Evolutionary conservation across 2,113 vertebrate species (phyloP), one percentile per base, ranked within the genome.

Genomic region (Antechinus flavipes): DNA sequence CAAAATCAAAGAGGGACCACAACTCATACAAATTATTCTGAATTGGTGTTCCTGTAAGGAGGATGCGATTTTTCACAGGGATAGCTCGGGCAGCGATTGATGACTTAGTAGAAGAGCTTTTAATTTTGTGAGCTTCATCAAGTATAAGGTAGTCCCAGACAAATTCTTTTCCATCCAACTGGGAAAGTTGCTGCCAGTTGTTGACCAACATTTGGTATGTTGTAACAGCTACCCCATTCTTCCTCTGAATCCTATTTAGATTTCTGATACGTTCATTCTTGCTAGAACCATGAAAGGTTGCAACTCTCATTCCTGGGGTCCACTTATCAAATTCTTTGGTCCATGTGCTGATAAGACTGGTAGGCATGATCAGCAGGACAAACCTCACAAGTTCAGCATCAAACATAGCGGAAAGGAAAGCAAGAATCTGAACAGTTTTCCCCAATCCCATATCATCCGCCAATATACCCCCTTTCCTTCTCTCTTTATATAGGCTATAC

Each of bases 391-490:
- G 98, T 52, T 99, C 99, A 0, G 98, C 97, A 0, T 99, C 99
- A 0, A 99, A 99, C 99, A 99, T 99, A 2, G 99, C 99, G 0
- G 99, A 99, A 91, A 99, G 99, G 97, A 99, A 99, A 3, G 99
- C 99, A 0, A 99, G 99, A 35, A 99, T 98, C 95, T 99, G 99
- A 95, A 99, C 95, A 56, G 99, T 99, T 98, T 99, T 99, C 12
- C 99, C 99, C 22, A 99, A 98, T 24, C 99, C 99, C 99, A 99
- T 99, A 95, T 99, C 99, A 0, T 99, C 99, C 0, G 99, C 99
- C 96, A 99, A 96, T 53, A 99, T 99, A 30, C 99, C 99, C 0
- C 99, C 99, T 2, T 98, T 99, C 8, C 96, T 98, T 3, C 98
- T 98, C 7, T 99, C 99, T 49, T 96, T 97, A 97, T 99, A 98